A percentile compares a stretch with the other conserved stretches of the same genome.
These are phyloP conservation scores for Urocyon cinereoargenteus DNA, from an alignment of 2,797 vertebrate genomes.

Conservation along the genomic window DNA sequence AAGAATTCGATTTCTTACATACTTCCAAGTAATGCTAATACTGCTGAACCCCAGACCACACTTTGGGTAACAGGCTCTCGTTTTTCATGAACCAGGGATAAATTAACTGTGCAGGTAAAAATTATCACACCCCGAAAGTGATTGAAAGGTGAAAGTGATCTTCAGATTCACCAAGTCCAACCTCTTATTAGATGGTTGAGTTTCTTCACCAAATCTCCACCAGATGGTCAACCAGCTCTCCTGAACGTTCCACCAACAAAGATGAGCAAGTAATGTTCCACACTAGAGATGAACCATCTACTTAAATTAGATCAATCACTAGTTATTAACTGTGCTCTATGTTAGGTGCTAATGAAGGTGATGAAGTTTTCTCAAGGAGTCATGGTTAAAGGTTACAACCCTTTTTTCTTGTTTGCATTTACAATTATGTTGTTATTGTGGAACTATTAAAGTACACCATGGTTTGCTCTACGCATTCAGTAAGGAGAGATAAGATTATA, in stretches of 20 bases:
- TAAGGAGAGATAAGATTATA: neutral
- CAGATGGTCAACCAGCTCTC: neutral
- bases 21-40: neutral
- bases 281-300: neutral
- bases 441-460: neutral
- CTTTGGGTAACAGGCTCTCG: neutral
- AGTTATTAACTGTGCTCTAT: neutral
- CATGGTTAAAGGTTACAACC: neutral
- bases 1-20: conserved; percentile 33
- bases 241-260: neutral
- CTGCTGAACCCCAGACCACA: conserved; percentile 4
- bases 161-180: neutral
- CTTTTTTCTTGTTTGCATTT: neutral
- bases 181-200: neutral
- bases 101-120: neutral
- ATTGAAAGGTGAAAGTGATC: neutral
- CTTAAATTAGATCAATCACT: neutral
- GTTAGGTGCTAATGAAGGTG: neutral
- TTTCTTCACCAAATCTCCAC: conserved; percentile 3
- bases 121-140: neutral
- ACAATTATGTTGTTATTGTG: neutral
- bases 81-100: neutral
- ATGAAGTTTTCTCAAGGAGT: neutral
- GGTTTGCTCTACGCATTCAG: neutral
- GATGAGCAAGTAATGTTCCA: neutral